phyloP scores from a whole-genome alignment of 2,888 invertebrate species.

The Sarcophaga variegata region DNA sequence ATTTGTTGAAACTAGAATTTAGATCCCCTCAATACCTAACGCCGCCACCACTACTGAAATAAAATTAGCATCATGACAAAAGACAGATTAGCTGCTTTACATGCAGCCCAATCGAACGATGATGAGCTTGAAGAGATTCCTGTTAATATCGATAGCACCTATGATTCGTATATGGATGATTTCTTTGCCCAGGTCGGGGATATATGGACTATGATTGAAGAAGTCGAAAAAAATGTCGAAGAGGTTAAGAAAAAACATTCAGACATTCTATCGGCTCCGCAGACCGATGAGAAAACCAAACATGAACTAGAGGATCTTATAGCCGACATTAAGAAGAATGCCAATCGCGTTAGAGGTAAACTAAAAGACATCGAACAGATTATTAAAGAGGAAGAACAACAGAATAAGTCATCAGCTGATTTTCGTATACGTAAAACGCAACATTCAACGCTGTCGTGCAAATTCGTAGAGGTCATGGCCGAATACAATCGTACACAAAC shows the following conservation, averaged over 20 bases:
- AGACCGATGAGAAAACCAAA: conserved; percentile 99
- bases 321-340: conserved; percentile 99
- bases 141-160: conserved; percentile 95
- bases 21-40: background rate
- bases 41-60: conserved; percentile 39
- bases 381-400: conserved; percentile 99
- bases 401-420: conserved; percentile 99
- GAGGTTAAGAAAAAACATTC: conserved; percentile 99
- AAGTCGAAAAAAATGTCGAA: conserved; percentile 99
- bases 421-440: conserved; percentile 99
- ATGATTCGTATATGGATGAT: conserved; percentile 98
- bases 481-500: conserved; percentile 99
- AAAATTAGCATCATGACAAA: conserved; percentile 88
- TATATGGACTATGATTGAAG: conserved; percentile 99
- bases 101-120: conserved; percentile 98
- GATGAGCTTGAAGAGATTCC: conserved; percentile 98
- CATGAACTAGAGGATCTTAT: conserved; percentile 99
- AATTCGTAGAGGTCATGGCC: conserved; percentile 99
- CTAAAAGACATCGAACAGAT: conserved; percentile 99
- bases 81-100: conserved; percentile 98
- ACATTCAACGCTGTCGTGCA: conserved; percentile 98
- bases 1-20: background rate
- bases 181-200: conserved; percentile 99
- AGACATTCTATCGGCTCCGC: conserved; percentile 98
- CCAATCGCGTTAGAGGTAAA: conserved; percentile 99